phyloP scores from a whole-genome alignment of 2,888 invertebrate genomes.

The Drosophila fulvimacula region DNA sequence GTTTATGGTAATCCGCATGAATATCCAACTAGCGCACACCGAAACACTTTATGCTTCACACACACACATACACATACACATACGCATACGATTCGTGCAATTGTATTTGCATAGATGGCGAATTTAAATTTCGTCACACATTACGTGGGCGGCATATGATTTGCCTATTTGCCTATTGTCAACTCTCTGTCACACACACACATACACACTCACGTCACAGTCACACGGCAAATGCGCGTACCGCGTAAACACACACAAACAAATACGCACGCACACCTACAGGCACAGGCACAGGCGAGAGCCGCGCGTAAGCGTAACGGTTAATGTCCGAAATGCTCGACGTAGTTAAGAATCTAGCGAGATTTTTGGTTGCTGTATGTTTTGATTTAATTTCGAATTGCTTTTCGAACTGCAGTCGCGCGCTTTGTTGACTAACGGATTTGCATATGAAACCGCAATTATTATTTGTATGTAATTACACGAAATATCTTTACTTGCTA shows the following conservation, averaged over 20 bases:
- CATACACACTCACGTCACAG: too few species aligned
- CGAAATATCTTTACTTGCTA: slow-evolving; percentile 31
- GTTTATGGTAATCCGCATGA: slow-evolving; percentile 74
- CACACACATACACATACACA: slow-evolving; percentile 12
- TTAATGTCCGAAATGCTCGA: slow-evolving; percentile 64
- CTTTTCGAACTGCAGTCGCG: slow-evolving; percentile 52
- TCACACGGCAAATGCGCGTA: slow-evolving; percentile 23
- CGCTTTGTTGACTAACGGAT: slow-evolving; percentile 54
- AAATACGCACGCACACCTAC: slow-evolving; percentile 9
- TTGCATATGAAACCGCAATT: slow-evolving; percentile 75
- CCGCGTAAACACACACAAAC: neutral
- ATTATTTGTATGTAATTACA: slow-evolving; percentile 37
- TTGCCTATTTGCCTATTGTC: slow-evolving; percentile 72
- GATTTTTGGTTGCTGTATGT: slow-evolving; percentile 53
- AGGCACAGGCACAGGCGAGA: neutral
- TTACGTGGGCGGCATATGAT: slow-evolving; percentile 79
- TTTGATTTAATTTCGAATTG: slow-evolving; percentile 77
- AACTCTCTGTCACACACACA: slow-evolving; percentile 56
- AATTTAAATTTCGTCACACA: slow-evolving; percentile 82
- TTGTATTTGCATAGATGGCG: slow-evolving; percentile 74
- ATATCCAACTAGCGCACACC: slow-evolving; percentile 47
- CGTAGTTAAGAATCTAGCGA: slow-evolving; percentile 36
- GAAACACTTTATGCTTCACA: slow-evolving; percentile 9
- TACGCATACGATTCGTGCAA: slow-evolving; percentile 56
- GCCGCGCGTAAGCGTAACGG: slow-evolving; percentile 67